Evolutionary conservation across 2,888 invertebrate genomes (phyloP).

Genomic region (Hymenopus coronatus): DNA sequence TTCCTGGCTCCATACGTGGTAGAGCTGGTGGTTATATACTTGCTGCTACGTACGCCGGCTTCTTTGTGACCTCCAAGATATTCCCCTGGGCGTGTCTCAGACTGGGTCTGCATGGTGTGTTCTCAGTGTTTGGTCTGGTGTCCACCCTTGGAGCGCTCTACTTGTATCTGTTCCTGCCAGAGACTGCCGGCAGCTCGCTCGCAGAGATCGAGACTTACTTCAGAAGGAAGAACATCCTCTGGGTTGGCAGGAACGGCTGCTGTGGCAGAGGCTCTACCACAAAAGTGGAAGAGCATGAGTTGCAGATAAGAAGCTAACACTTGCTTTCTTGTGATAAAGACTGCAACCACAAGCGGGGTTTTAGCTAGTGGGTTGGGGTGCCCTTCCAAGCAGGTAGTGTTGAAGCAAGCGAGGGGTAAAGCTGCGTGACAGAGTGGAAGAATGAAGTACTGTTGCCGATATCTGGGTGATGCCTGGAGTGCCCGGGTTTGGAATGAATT

Average conservation of each 20-base stretch:
- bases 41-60: constrained; percentile 64
- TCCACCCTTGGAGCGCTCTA: constrained; percentile 62
- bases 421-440: no score
- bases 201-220: constrained; percentile 78
- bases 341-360: no score
- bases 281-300: background rate
- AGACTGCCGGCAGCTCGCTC: constrained; percentile 68
- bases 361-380: no score
- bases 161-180: constrained; percentile 66
- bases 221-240: constrained; percentile 56
- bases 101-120: constrained; percentile 66
- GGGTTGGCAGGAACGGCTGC: constrained; percentile 15
- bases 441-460: no score
- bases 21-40: constrained; percentile 71
- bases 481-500: no score
- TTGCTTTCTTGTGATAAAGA: no score
- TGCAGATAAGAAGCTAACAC: background rate
- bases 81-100: constrained; percentile 52
- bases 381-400: no score
- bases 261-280: background rate
- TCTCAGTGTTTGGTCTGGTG: constrained; percentile 64
- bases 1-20: constrained; percentile 69
- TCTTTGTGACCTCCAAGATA: constrained; percentile 68
- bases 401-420: no score
- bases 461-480: no score